Evolutionary conservation across 2,888 invertebrate genomes (phyloP), one percentile per base, ranked within the genome.

Genomic region (Thecocarcelia acutangulata): DNA sequence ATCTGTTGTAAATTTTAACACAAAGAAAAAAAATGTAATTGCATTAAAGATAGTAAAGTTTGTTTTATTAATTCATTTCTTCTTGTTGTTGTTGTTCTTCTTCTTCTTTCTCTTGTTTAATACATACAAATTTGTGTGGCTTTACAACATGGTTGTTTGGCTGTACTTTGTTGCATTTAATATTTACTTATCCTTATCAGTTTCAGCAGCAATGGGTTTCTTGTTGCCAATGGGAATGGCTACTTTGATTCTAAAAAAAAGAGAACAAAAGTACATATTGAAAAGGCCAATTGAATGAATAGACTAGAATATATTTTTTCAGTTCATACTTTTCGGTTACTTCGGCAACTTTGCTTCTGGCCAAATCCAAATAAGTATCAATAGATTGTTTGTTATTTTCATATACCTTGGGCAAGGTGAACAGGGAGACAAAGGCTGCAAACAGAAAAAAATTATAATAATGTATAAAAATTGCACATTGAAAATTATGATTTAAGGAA

Each of bases 361-460:
- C 96, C 89, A 97, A 92, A 91, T 96, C 96, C 86, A 97, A 93
- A 91, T 97, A 96, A 91, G 96, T 95, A 92, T 97, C 97, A 89
- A 97, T 96, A 91, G 97, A 96, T 91, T 95, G 93, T 92, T 97
- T 97, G 93, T 97, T 97, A 92, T 96, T 95, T 93, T 97, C 97
- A 91, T 97, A 97, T 83, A 98, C 96, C 93, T 98, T 98, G 84
- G 98, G 98, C 92, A 98, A 93, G 86, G 98, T 96, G 93, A 98
- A 98, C 86, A 97, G 93, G 86, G 96, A 96, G 88, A 98, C 94
- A 92, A 97, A 97, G 87, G 95, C 98, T 98, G 92, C 37, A 74
- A 75, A 48, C n/a, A 8, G 50, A 68, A 24, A 19, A 56, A 13
- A 56, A 15, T 37, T 37, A 19, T 56, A 8, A 28, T n/a, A 33